Conservation (phyloP, 2,888 invertebrate genomes). For the Carpatolechia fugitivella region DNA sequence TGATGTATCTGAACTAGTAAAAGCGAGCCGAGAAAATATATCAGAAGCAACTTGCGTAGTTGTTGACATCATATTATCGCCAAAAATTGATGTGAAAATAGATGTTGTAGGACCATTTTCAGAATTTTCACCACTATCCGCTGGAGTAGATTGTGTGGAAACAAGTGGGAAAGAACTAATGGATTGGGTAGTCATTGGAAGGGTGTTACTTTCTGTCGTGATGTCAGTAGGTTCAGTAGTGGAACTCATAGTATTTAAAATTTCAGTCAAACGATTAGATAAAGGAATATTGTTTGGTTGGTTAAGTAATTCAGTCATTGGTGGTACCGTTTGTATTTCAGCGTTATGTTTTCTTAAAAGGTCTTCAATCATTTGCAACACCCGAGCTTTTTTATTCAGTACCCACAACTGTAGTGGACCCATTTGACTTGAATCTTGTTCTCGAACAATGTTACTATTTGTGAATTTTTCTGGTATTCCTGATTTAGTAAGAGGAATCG, state of each 20-base stretch:
- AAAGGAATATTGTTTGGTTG: conserved; percentile 49
- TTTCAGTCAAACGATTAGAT: conserved; percentile 59
- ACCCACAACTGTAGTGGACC: conserved; percentile 66
- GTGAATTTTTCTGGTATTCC: conserved; percentile 31
- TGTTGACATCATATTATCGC: conserved; percentile 19
- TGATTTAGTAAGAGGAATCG: conserved; percentile 23
- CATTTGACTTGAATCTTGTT: conserved; percentile 51
- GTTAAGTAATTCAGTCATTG: conserved; percentile 50
- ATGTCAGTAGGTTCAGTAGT: conserved; percentile 43
- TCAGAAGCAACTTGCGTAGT: conserved; percentile 18
- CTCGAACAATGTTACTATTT: conserved; percentile 38
- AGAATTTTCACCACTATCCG: conserved; percentile 30
- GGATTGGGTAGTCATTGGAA: conserved; percentile 30
- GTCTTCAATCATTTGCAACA: conserved; percentile 74
- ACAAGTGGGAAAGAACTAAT: conserved; percentile 33
- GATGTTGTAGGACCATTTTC: conserved; percentile 28
- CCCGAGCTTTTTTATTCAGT: conserved; percentile 70
- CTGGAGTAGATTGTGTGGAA: conserved; percentile 27
- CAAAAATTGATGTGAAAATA: conserved; percentile 22
- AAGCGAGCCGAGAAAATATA: conserved; percentile 18
- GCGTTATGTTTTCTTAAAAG: conserved; percentile 66
- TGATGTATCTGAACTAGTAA: conserved; percentile 15
- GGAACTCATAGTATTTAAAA: conserved; percentile 58
- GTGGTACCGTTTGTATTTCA: conserved; percentile 57
- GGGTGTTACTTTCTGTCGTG: conserved; percentile 31